Base-by-base conservation (phyloP, 2,888 invertebrate species). In the Aspidapion aeneum region DNA sequence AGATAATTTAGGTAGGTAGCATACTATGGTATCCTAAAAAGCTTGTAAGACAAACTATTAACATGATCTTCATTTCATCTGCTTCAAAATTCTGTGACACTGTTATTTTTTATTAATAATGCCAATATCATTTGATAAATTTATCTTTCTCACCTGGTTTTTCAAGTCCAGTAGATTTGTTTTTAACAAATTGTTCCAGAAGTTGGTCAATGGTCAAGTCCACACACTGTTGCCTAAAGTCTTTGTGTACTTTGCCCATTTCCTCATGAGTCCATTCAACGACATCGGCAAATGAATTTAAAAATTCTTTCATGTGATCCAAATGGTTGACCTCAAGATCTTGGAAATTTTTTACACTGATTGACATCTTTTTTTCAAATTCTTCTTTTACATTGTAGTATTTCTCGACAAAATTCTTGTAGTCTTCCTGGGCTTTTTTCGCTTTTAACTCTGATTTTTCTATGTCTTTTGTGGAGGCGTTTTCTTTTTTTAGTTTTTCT, bases 311-410 rank as follows among this genome's bases (percentile, higher is more conserved):
- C 96, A 98, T 96, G 79, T 95, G 94, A 71, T 90, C 90, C 70
- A 97, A 82, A 81, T 97, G 96, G 62, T 90, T 88, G 75, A 95
- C 94, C 80, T 98, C 97, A 19, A 96, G 89, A 80, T 94, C 94
- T 85, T 98, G 97, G 78, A 97, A 98, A 78, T 93, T 91, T 87
- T 90, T 90, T 80, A 94, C 95, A 51, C 95, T 93, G 69, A 89
- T 86, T 3, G 91, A 91, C 97, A 98, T 98, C 82, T 96, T 96
- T 74, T 89, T 89, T 81, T 98, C 96, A 83, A 98, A 99, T 74
- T 96, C 96, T 72, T 92, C 92, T 77, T 98, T 91, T 57, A 96
- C 90, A 22, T 86, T 83, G 74, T 90, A 90, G 80, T 98, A 98
- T 80, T 98, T 98, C 66, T 98, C 97, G 69, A 96, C 89, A 71